Conservation (phyloP, 1,140 invertebrate genomes). For the Pogonognathellus flavescens region DNA sequence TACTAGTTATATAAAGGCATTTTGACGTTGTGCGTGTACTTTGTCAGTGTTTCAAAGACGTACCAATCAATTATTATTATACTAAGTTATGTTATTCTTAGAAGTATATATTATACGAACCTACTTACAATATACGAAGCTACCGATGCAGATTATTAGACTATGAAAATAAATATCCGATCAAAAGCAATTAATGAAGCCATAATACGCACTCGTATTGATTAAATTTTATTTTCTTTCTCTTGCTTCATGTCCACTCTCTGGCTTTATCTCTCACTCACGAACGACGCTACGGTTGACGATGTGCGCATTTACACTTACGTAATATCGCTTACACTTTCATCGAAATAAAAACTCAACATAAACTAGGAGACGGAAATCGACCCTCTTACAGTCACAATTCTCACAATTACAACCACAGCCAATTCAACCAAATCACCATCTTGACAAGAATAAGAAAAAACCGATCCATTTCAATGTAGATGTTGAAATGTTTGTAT, state of each 20-base stretch:
- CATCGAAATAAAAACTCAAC: constrained; percentile 6
- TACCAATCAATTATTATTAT: neutral
- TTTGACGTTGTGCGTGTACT: constrained; percentile 1
- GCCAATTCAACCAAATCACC: neutral
- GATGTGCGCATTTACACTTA: too few relatives aligned
- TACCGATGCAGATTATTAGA: neutral
- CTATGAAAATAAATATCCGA: neutral
- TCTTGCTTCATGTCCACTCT: constrained; percentile 20
- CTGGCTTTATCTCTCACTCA: neutral
- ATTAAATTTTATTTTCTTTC: neutral
- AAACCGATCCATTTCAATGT: neutral
- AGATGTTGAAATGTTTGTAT: constrained; percentile 16
- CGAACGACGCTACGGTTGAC: neutral
- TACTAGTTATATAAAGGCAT: constrained; percentile 26
- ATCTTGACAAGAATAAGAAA: neutral
- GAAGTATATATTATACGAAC: neutral
- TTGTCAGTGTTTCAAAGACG: constrained; percentile 4
- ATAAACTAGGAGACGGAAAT: neutral
- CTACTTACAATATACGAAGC: neutral
- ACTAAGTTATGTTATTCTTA: neutral
- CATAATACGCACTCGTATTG: neutral
- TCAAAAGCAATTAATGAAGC: neutral
- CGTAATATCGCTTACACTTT: neutral
- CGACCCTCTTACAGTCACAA: neutral
- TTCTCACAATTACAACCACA: constrained; percentile 6